Evolutionary conservation across 2,888 invertebrate species (phyloP).

Genomic region (Trichogramma evanescens): DNA sequence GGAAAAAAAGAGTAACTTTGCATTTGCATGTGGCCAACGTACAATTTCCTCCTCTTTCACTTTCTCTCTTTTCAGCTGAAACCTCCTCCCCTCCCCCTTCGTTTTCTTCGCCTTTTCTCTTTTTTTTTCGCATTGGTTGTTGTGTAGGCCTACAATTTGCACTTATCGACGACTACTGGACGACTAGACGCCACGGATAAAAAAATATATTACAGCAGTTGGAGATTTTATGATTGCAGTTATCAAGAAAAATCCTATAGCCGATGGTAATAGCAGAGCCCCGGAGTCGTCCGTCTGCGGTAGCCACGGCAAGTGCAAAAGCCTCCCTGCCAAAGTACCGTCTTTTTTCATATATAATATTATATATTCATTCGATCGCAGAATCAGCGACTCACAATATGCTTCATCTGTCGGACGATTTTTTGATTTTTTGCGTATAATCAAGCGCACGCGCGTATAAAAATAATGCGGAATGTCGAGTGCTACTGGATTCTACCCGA

Average conservation of each 20-base stretch:
- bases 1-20: neutral
- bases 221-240: conserved; percentile 36
- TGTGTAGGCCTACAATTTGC: neutral
- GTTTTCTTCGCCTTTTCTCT: neutral
- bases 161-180: neutral
- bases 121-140: conserved; percentile 5
- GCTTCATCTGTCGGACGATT: too few species aligned
- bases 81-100: conserved; percentile 4
- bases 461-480: too few species aligned
- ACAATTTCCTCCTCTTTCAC: conserved; percentile 36
- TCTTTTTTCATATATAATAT: too few species aligned
- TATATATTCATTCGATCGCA: too few species aligned
- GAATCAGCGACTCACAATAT: too few species aligned
- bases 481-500: too few species aligned
- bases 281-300: conserved; percentile 27
- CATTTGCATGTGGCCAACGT: conserved; percentile 40
- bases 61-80: conserved; percentile 14
- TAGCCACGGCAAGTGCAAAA: conserved; percentile 20
- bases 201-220: conserved; percentile 6
- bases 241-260: conserved; percentile 31
- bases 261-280: conserved; percentile 42
- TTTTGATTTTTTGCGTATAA: too few species aligned
- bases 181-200: conserved; percentile 38
- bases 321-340: too few species aligned
- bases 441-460: too few species aligned